phyloP scores from a whole-genome alignment of 2,113 vertebrate species.

The human region DNA sequence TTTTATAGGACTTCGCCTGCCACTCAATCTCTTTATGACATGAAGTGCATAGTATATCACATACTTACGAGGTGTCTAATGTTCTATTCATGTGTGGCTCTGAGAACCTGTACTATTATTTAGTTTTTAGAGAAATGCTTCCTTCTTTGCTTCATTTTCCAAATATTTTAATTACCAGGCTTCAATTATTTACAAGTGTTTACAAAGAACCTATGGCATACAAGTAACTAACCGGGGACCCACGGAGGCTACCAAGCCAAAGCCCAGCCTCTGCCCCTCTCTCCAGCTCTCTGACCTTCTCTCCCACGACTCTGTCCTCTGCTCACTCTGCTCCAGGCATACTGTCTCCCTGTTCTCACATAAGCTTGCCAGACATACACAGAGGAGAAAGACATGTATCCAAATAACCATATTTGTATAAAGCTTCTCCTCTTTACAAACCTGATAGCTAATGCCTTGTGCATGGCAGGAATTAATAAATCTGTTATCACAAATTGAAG shows the following conservation, averaged over 20 bases:
- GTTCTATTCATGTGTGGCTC: not conserved
- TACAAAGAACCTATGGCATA: not conserved
- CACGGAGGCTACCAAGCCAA: not conserved
- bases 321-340: not conserved
- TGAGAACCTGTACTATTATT: slow-evolving; percentile 2
- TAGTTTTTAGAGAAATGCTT: not conserved
- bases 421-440: not conserved
- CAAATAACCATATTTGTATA: not conserved
- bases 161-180: not conserved
- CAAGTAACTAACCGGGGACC: not conserved
- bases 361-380: no score
- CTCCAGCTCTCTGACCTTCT: not conserved
- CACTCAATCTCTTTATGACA: slow-evolving; percentile 6
- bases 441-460: not conserved
- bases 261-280: not conserved
- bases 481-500: slow-evolving; percentile 14
- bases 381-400: no score
- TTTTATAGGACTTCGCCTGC: not conserved
- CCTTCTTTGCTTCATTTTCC: not conserved
- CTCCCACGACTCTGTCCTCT: no score
- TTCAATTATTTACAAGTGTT: not conserved
- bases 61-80: not conserved
- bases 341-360: not conserved
- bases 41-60: not conserved
- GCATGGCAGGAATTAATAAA: slow-evolving; percentile 26